Evolutionary conservation across 2,888 invertebrate genomes (phyloP), one percentile per base, ranked within the genome.

Genomic region (Caenorhabditis sp.): DNA sequence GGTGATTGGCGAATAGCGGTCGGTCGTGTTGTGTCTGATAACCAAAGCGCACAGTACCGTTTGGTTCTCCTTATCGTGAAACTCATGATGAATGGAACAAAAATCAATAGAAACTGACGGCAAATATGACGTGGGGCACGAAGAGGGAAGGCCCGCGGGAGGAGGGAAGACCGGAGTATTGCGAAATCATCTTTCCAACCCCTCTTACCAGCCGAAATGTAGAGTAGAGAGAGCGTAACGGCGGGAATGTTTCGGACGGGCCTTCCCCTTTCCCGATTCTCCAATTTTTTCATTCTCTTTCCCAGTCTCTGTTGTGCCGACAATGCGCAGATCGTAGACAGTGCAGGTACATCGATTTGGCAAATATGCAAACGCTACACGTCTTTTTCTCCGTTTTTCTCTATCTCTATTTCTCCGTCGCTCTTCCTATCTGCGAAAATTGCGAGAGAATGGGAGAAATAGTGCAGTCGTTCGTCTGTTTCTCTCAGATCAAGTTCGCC

Each of bases 311-410:
- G 18, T 51, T 64, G n/a, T 65, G 72, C 56, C 55, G 70, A 69
- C 37, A 56, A 13, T 15, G 61, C 55, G 65, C 28, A 13, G 76
- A 76, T 67, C 60, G 76, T 40, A 67, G 67, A 76, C 67, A 76
- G 67, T 67, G 76, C 61, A 67, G 67, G 61, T 67, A 51, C 67
- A 67, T 32, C 60, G 74, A 74, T 67, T 76, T 67, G 67, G 76
- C 76, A 76, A 76, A 76, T 76, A 76, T 76, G 67, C 76, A 76
- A 67, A 67, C 76, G 76, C 76, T 61, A 76, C 76, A 76, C 61
- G 67, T 76, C 67, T 51, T 53, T 53, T 67, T 60, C 32, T 35
- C n/a, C n/a, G n/a, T n/a, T 20, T 50, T 56, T 32, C 53, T 67
- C 40, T 3, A 9, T 15, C 55, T 67, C 56, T 67, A 18, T 61